Percentiles rank a stretch among this genome's conserved stretches.
Evolutionary conservation across 1,140 invertebrate genomes (phyloP).

Genomic region (Papilio dardanus): DNA sequence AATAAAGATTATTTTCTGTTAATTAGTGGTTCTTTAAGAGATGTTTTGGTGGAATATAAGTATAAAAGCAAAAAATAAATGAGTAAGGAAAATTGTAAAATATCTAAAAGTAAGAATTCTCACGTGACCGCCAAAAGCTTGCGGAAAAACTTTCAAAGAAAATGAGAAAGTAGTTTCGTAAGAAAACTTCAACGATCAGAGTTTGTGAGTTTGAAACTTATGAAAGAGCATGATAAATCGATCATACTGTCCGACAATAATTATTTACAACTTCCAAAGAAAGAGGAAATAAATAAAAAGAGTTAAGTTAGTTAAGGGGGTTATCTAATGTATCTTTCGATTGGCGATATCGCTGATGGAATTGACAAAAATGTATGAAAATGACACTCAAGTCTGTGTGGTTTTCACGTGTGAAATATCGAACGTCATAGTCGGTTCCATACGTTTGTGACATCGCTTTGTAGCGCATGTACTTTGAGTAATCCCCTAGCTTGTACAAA

Average conservation of each 20-base stretch:
- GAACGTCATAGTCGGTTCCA: too few species aligned
- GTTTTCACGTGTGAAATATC: too few species aligned
- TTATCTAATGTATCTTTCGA: too few species aligned
- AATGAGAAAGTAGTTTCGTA: slow-evolving; percentile 8
- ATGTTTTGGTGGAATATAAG: not conserved
- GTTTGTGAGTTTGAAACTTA: slow-evolving; percentile 1
- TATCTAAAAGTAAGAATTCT: not conserved
- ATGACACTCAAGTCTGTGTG: too few species aligned
- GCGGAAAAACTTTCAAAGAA: not conserved
- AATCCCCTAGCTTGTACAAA: too few species aligned
- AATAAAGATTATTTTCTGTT: too few species aligned
- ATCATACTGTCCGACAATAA: not conserved
- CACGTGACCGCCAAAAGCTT: not conserved
- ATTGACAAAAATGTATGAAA: too few species aligned
- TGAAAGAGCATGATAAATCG: not conserved
- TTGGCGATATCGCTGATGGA: too few species aligned
- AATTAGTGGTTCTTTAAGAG: not conserved
- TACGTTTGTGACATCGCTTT: too few species aligned
- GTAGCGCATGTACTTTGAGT: too few species aligned
- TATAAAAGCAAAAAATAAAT: not conserved
- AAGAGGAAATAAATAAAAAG: not conserved
- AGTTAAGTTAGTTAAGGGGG: too few species aligned
- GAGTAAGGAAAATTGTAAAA: not conserved
- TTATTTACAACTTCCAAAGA: not conserved
- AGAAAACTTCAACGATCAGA: slow-evolving; percentile 23